phyloP scores from a whole-genome alignment of 2,113 vertebrate genomes.

The Dicentrarchus labrax region DNA sequence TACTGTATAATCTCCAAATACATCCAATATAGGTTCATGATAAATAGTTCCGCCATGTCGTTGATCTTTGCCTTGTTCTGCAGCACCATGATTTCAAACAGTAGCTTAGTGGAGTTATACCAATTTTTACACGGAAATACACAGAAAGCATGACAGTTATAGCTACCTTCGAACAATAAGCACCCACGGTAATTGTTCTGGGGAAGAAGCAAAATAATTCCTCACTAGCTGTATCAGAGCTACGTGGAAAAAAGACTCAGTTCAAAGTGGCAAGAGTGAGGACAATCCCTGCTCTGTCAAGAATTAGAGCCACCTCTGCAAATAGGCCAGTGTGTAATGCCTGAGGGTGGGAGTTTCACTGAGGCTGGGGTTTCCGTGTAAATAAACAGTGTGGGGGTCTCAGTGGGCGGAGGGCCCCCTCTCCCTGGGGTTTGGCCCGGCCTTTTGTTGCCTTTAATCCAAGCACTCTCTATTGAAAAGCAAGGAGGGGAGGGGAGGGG shows the following conservation, averaged over 20 bases:
- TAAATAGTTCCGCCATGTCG: slow-evolving; percentile 55
- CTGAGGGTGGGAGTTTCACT: slow-evolving; percentile 82
- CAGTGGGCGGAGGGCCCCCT: slow-evolving; percentile 77
- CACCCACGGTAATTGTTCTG: slow-evolving; percentile 43
- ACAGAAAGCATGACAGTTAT: slow-evolving; percentile 14
- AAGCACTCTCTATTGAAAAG: slow-evolving; percentile 86
- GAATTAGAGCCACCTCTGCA: slow-evolving; percentile 87
- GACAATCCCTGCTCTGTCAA: slow-evolving; percentile 83
- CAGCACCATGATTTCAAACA: slow-evolving; percentile 32
- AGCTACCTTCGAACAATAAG: slow-evolving; percentile 46
- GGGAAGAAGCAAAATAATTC: slow-evolving; percentile 59
- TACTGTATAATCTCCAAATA: slow-evolving; percentile 69
- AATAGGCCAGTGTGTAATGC: slow-evolving; percentile 86
- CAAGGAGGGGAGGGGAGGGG: slow-evolving; percentile 69
- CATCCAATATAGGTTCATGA: slow-evolving; percentile 70
- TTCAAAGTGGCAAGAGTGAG: slow-evolving; percentile 70
- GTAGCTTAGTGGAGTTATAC: neutral
- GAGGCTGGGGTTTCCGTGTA: slow-evolving; percentile 84
- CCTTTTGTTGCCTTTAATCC: slow-evolving; percentile 89
- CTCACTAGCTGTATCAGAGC: slow-evolving; percentile 64
- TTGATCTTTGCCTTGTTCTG: slow-evolving; percentile 73
- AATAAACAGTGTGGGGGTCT: slow-evolving; percentile 88
- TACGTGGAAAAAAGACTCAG: slow-evolving; percentile 57
- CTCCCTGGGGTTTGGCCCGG: slow-evolving; percentile 81
- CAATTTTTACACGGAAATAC: slow-evolving; percentile 51